Base-by-base conservation (phyloP, 1,140 invertebrate genomes). In the Pseudomyrmex cubaensis region DNA sequence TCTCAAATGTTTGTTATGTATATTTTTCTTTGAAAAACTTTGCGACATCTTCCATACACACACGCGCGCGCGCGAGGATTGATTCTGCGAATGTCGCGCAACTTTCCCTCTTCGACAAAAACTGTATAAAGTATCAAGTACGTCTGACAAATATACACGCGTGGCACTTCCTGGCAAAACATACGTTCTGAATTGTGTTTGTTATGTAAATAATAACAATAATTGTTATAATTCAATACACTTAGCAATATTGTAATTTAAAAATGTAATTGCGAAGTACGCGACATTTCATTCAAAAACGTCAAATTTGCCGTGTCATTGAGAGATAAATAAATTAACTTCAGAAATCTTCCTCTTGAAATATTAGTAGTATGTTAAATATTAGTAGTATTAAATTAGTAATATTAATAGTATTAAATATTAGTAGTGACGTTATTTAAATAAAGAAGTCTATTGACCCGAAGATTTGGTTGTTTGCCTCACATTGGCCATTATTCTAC, bases 11-110 rank as follows among this genome's bases (percentile, higher is more conserved):
- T 59, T 25, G 7, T 1, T 8, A 9, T n/a, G 17, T 56, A 78
- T 70, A 35, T 35, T 35, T 35, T 70, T 80, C 72, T 44, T 57
- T 78, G 46, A 52, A 69, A 69, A 48, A 78, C 64, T 48, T 72
- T n/a, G 12, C 46, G 8, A 59, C 48, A 59, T 61, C 44, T 50
- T 50, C 13, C 25, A 5, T 20, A 35, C 25, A 12, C 35, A 35
- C 35, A 35, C 35, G 0, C 35, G 0, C 35, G 0, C 35, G 5
- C 35, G 35, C 4, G 35, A 46, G 3, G 13, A n/a, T 12, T 56
- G 50, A 12, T 56, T 46, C 52, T 20, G 48, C 35, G 9, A 69
- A 10, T 57, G 17, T 13, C 15, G 50, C 20, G 50, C 20, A 46
- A 76, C 9, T 67, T 78, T 8, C 20, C 5, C 22, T 22, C 54